Percentiles rank a stretch among this genome's conserved stretches.
Conservation (phyloP, 2,888 invertebrate species). For the Caprella mutica region DNA sequence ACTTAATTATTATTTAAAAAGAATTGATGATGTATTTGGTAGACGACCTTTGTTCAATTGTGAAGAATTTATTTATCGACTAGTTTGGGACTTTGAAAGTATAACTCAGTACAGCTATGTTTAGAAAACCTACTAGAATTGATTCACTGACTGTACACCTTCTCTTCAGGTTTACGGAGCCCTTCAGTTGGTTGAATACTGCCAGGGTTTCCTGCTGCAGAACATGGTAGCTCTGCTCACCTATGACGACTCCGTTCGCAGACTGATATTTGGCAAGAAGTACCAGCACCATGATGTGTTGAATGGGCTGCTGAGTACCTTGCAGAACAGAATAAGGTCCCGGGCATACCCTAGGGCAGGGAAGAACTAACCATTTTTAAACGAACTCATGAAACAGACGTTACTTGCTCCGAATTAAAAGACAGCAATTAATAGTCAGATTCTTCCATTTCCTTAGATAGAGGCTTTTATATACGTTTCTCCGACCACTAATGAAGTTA, state of each 20-base stretch:
- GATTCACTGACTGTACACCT: no score
- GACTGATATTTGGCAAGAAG: conserved; percentile 75
- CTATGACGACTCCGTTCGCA: conserved; percentile 78
- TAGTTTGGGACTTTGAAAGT: neutral
- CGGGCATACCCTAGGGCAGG: conserved; percentile 30
- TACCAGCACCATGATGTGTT: conserved; percentile 80
- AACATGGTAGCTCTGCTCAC: conserved; percentile 89
- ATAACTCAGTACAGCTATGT: neutral
- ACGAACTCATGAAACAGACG: no score
- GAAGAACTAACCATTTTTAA: conserved; percentile 19
- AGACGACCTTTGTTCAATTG: neutral
- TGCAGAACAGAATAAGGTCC: conserved; percentile 55
- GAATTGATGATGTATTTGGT: no score
- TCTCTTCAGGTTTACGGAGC: conserved; percentile 77
- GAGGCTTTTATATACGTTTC: no score
- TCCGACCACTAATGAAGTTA: no score
- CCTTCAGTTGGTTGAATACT: conserved; percentile 71
- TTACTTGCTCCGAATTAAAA: no score
- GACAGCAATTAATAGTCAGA: no score
- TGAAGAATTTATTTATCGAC: neutral
- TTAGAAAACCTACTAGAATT: neutral
- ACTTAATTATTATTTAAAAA: no score
- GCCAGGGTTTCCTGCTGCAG: conserved; percentile 78
- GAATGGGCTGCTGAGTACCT: conserved; percentile 62
- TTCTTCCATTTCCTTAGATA: no score